Base-by-base conservation (phyloP, 2,113 vertebrate species). In the Ictidomys tridecemlineatus region DNA sequence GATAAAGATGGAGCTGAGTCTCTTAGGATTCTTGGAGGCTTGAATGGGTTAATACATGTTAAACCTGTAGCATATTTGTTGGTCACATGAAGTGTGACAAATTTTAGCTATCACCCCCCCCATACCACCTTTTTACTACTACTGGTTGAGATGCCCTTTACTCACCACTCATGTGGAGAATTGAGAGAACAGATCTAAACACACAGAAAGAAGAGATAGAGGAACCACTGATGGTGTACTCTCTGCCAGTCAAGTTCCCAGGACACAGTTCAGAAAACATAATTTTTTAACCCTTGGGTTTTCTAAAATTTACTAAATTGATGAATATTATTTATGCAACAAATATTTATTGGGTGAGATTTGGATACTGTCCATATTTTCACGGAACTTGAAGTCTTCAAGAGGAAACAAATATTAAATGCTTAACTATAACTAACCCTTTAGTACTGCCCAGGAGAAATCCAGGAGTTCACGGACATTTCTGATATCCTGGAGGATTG, bases 271-370 rank as follows among this genome's bases (percentile, higher is more conserved):
- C 61, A 74, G 32, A n/a, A 96, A 94, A 58, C 17, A 56, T 91
- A 51, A 34, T 53, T 88, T 56, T 67, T 85, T 92, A 77, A 85
- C 16, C 79, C 1, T 58, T 8, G 72, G 91, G 42, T 63, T 85
- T 45, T 82, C 69, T 83, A 79, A 61, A 61, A 67, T 85, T 69
- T 91, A 37, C 34, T 78, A 45, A 89, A 37, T 70, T 53, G 72
- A 79, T 85, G 42, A 85, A 61, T 93, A 69, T 11, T n/a, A 53
- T 74, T 83, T 24, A 65, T 79, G 74, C 73, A 91, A 73, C 32
- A 93, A 34, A n/a, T 87, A 78, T 76, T 82, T 82, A 80, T 34
- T 89, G 79, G 72, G 22, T 92, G 74, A 89, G 48, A 28, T 86
- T 88, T 91, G 63, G 42, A 34, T 11, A 51, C 22, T 85, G n/a